Evolutionary conservation across 2,888 invertebrate species (phyloP), one percentile per base, ranked within the genome.

Genomic region (Tillus elongatus): DNA sequence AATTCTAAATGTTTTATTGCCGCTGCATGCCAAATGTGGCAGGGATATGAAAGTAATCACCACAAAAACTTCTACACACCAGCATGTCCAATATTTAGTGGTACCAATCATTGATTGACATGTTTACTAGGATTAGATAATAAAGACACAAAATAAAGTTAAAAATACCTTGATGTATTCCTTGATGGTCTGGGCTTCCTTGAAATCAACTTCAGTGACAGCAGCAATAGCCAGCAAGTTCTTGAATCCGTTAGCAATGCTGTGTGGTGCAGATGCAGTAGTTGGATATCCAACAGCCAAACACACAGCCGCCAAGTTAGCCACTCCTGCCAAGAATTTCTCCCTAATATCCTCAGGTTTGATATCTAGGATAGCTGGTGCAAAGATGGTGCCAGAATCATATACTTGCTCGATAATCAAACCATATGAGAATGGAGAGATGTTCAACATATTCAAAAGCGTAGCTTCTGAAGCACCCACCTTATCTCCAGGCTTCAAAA

Each of bases 391-490:
- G 40, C 98, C 98, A 45, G 92, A 92, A 66, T 99, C 98, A 57
- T 96, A 99, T 2, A 99, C 97, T 77, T 87, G 87, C 67, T 88
- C 87, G 45, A 99, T 91, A 29, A 87, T 72, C 56, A 99, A 77
- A 73, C 98, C 98, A 61, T 98, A 99, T 35, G 93, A 92, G 75
- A 99, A 99, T 34, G 98, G 98, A 64, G 95, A 96, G 69, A 99
- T 96, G 76, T 95, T 95, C 74, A 99, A 79, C 98, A 99, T 98
- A 77, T 97, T 98, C 52, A 99, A 75, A 40, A 99, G 82, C 9
- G 97, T 95, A 27, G 97, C 93, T 73, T 98, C 98, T 29, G 95
- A 95, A 61, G 96, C 93, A 57, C 98, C 98, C 43, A 99, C 98
- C 70, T 89, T 95, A 67, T 97, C 97, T 31, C 95, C 96, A 13